Base-by-base conservation (phyloP, 2,888 invertebrate species). In the Macrostomum cliftonense region DNA sequence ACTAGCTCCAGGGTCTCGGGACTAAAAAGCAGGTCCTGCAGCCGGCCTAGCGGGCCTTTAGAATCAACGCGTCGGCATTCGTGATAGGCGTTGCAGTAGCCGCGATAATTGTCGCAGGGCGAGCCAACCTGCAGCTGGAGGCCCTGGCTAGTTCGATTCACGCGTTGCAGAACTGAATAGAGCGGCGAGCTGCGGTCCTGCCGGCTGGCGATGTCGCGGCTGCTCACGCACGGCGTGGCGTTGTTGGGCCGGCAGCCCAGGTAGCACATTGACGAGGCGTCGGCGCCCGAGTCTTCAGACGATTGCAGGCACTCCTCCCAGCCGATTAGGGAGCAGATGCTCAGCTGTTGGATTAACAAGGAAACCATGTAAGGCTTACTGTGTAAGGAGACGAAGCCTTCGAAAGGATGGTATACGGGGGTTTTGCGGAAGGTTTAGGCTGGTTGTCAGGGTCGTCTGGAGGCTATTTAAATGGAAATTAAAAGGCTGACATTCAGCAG, bases 81-180 rank as follows among this genome's bases (percentile, higher is more conserved):
- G 47, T 88, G 79, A 75, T 99, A 97, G 56, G 97, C 95, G 75
- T 99, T 97, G 75, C 97, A 97, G 73, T 97, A 99, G 47, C 97
- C 95, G 79, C 67, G 70, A 75, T 89, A 97, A 73, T 97, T 91
- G 72, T 97, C 91, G 71, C 97, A 97, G 0, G 97, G 95, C 45
- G 93, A 88, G 19, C 97, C 93, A 7, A 91, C 91, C 46, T 88
- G 75, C 55, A 93, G 56, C 43, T 67, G 60, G 14, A 73, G 63
- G 14, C 71, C 71, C 20, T 59, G 58, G n/a, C 58, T 56, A 9
- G 28, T 28, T 20, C 36, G 39, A 20, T 45, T 39, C 28, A 39
- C 20, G 4, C 1, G 37, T 11, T 13, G 12, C 20, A 37, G 19
- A 14, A 14, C n/a, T 44, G 16, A 1, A 11, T 21, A 16, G 36